Base-by-base conservation (phyloP, 2,888 invertebrate genomes). In the Eupeodes latifasciatus region DNA sequence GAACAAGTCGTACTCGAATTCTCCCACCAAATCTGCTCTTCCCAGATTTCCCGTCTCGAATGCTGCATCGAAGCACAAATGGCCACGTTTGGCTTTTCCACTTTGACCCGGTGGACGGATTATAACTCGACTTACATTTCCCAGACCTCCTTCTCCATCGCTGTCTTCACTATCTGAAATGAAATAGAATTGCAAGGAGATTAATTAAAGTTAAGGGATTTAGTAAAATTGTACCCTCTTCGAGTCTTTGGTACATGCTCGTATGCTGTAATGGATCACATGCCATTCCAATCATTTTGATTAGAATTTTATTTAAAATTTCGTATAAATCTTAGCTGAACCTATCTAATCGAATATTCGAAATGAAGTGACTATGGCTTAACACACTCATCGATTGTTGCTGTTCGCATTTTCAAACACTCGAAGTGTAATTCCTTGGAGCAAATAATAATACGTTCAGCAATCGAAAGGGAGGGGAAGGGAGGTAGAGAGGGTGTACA, bases 1-100 rank as follows among this genome's bases (percentile, higher is more conserved):
- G 94, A 97, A 99, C 72, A 99, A 95, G 94, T 99, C 99, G 93
- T 99, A 99, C 93, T 99, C 99, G 92, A 96, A 96, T 91, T 99
- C 99, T 7, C 97, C 97, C 91, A 99, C 95, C 90, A 98, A 96
- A 92, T 99, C 98, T 1, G 99, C 98, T 89, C 98, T 95, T n/a
- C 99, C 99, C 74, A 99, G 95, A 94, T 99, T 99, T 91, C 99
- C 99, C 88, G 98, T 98, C 94, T 99, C 99, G 94, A 98, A 99
- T 16, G 98, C 98, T 2, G 99, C 99, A 94, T 99, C 99, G 94
- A 99, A 99, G 92, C 99, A 98, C 36, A 99, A 94, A 93, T 99
- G 99, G 4, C 99, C 99, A 89, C 97, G 96, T 94, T 98, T 99
- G 12, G 99, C 98, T 93, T 98, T 98, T 1, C 99, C 98, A 92